Percentiles rank a stretch among this genome's conserved stretches.
Conservation (phyloP, 2,888 invertebrate species). For the Petrolisthes cinctipes region DNA sequence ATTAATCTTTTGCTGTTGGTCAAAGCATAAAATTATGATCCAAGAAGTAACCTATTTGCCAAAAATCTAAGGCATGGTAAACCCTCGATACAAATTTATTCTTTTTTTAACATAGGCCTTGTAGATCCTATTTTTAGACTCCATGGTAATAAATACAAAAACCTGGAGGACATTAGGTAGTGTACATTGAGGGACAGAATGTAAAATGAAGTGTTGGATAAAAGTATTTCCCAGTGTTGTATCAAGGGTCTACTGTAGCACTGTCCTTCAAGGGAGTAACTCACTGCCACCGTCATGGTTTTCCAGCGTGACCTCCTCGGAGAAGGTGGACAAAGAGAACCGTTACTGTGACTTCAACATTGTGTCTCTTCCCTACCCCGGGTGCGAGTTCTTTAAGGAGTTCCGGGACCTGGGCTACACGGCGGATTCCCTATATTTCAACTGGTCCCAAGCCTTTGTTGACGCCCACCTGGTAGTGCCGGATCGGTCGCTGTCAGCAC, state of each 20-base stretch:
- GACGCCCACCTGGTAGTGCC: slow-evolving; percentile 79
- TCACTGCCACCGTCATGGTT: neutral
- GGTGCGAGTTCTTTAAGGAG: slow-evolving; percentile 84
- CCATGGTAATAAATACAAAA: no score
- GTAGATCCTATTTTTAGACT: no score
- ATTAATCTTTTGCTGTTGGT: neutral
- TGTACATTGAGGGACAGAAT: no score
- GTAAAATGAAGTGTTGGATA: no score
- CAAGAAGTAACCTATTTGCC: neutral
- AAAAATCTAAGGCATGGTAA: no score
- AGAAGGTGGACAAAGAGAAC: slow-evolving; percentile 84
- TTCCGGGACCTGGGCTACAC: slow-evolving; percentile 80
- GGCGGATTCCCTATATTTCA: slow-evolving; percentile 78
- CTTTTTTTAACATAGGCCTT: no score
- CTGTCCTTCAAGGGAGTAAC: no score
- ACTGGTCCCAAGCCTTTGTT: slow-evolving; percentile 80
- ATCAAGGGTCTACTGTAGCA: no score
- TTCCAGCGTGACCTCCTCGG: slow-evolving; percentile 82
- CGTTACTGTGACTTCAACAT: slow-evolving; percentile 81
- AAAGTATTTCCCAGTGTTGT: no score
- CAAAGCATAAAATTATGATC: neutral
- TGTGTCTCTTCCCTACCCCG: slow-evolving; percentile 83
- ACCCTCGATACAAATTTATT: no score
- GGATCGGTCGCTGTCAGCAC: slow-evolving; percentile 73
- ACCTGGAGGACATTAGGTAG: no score